Conservation (phyloP, 2,888 invertebrate genomes). For the Gastracanthus pulcherrimus region DNA sequence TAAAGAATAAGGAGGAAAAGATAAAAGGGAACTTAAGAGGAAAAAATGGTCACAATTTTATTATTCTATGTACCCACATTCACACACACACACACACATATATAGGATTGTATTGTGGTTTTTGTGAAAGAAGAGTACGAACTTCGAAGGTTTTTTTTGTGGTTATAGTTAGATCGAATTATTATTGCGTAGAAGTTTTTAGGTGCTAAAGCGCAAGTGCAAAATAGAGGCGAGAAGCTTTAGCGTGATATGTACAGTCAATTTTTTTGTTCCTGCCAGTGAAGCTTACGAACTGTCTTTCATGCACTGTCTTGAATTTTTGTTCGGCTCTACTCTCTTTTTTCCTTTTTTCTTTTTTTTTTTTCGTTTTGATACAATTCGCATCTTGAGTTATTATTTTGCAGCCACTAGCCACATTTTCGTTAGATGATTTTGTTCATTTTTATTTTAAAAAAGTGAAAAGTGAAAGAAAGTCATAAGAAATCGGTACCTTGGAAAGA, state of each 20-base stretch:
- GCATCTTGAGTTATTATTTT: constrained; percentile 15
- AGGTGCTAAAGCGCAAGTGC: constrained; percentile 29
- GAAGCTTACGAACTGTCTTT: constrained; percentile 19
- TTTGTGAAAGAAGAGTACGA: constrained; percentile 15
- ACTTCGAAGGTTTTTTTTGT: constrained; percentile 16
- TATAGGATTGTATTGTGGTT: constrained; percentile 6
- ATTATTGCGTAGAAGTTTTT: constrained; percentile 29
- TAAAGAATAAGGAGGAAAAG: constrained; percentile 31
- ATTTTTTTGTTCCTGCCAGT: constrained; percentile 36
- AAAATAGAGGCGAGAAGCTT: constrained; percentile 3
- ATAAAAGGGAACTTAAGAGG: constrained; percentile 35
- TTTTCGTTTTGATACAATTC: constrained; percentile 20
- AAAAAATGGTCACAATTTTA: constrained; percentile 49
- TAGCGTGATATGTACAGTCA: constrained; percentile 43
- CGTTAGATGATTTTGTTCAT: constrained; percentile 3
- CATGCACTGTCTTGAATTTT: constrained; percentile 5
- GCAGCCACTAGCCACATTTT: constrained; percentile 2
- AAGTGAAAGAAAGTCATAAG: constrained; percentile 22
- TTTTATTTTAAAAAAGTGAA: constrained; percentile 28
- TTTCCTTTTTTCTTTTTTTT: constrained; percentile 19
- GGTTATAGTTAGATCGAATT: constrained; percentile 30
- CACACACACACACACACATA: neutral
- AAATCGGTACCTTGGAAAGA: constrained; percentile 46
- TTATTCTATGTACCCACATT: constrained; percentile 32
- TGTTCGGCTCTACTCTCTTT: constrained; percentile 22